Evolutionary conservation across 2,113 vertebrate species (phyloP).

Genomic region (Peucedramus taeniatus): DNA sequence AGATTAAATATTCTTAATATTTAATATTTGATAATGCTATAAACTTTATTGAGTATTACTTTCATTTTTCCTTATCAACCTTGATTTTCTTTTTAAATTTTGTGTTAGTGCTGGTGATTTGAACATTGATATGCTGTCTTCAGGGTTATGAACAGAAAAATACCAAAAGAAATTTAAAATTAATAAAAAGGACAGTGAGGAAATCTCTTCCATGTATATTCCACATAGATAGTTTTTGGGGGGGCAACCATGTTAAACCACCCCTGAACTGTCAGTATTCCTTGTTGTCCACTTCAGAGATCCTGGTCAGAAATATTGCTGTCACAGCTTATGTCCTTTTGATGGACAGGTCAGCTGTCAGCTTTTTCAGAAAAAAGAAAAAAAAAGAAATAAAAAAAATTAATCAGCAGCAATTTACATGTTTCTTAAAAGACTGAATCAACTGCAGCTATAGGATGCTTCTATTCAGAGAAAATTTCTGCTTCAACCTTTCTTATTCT

Average conservation of each 20-base stretch:
- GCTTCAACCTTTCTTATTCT: not conserved
- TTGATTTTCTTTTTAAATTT: not conserved
- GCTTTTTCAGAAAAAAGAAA: not conserved
- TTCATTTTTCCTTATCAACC: not conserved
- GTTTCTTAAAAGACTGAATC: not conserved
- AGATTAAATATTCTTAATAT: not conserved
- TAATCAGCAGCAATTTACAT: not conserved
- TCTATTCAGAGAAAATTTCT: not conserved
- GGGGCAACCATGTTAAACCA: not conserved
- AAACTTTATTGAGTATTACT: not conserved
- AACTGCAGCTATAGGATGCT: not conserved
- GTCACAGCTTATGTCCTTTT: not conserved
- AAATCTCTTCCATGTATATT: not conserved
- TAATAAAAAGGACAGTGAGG: not conserved
- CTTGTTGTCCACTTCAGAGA: not conserved
- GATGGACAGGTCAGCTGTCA: not conserved
- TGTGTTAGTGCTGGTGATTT: not conserved
- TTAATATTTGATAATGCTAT: not conserved
- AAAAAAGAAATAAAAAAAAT: no score
- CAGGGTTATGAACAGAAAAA: not conserved
- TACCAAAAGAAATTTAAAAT: not conserved
- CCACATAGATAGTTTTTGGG: not conserved
- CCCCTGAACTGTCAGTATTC: not conserved
- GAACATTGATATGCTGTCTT: not conserved
- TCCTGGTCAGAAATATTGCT: not conserved